Evolutionary conservation across 2,797 vertebrate species (phyloP).

Genomic region (Anableps anableps): DNA sequence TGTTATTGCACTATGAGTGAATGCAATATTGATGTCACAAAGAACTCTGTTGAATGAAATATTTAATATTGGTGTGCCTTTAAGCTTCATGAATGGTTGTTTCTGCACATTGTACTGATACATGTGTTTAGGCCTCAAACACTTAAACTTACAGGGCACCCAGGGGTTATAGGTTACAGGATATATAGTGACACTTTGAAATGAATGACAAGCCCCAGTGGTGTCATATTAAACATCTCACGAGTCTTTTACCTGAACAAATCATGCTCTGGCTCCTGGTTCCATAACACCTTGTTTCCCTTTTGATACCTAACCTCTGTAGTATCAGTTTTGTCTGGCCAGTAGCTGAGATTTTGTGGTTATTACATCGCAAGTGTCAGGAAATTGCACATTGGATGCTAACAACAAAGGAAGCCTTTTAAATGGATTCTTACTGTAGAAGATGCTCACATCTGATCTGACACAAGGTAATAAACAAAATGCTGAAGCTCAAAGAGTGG

Average conservation of each 20-base stretch:
- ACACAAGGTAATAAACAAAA: not conserved
- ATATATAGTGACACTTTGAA: not conserved
- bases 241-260: not conserved
- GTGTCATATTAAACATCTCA: not conserved
- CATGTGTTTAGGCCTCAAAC: not conserved
- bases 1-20: not conserved
- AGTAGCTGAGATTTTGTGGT: not conserved
- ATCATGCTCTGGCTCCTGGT: not conserved
- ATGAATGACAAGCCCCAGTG: not conserved
- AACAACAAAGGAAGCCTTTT: not conserved
- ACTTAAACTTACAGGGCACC: not conserved
- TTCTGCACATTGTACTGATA: not conserved
- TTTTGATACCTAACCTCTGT: not conserved
- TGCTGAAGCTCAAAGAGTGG: not conserved
- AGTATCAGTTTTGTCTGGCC: not conserved
- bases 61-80: not conserved
- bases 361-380: not conserved
- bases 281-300: not conserved
- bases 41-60: not conserved
- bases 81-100: too few species aligned
- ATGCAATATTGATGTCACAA: not conserved
- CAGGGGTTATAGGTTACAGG: not conserved
- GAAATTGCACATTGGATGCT: not conserved
- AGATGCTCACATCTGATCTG: not conserved
- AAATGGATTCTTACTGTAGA: not conserved